Evolutionary conservation across 1,140 invertebrate genomes (phyloP), one percentile per base, ranked within the genome.

Genomic region (Geopemphigus sp.): DNA sequence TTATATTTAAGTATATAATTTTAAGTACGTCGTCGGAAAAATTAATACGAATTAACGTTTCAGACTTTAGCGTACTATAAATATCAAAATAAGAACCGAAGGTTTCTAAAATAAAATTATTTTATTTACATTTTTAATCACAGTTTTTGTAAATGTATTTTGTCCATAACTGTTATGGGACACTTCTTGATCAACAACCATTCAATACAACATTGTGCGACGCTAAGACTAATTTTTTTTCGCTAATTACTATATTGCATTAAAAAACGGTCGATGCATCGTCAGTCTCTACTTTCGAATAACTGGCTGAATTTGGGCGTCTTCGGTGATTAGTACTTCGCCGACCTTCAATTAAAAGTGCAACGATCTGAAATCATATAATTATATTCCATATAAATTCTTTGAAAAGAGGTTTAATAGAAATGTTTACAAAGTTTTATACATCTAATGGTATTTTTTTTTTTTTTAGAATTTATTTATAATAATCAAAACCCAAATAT

Each of bases 321-420:
- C 57, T 78, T 47, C 81, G 19, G 22, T 78, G 72, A 12, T 57
- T 74, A n/a, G 61, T 81, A 47, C 26, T 54, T 39, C 73, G 47
- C 3, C 72, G 61, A 6, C 81, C 81, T 76, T 81, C 81, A 54
- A 81, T 81, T 74, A 81, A 12, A n/a, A 81, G 56, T 5, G 81
- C 81, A 47, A 76, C 56, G 19, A 81, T 81, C 81, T 81, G 22
- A 19, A 54, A 78, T 26, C 3, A 39, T 6, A 80, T 47, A 73
- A 19, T 29, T 0, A 11, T 29, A 1, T 70, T 53, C 4, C 2
- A 47, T 47, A 1, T 45, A 45, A 45, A 45, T 45, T 45, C 39
- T n/a, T n/a, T n/a, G n/a, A n/a, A n/a, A n/a, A n/a, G n/a, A 45
- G 5, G 5, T 45, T 45, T 45, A 11, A 45, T 5, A 45, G 39